Conservation (phyloP, 1,140 invertebrate species). For the Drosophila miranda region DNA sequence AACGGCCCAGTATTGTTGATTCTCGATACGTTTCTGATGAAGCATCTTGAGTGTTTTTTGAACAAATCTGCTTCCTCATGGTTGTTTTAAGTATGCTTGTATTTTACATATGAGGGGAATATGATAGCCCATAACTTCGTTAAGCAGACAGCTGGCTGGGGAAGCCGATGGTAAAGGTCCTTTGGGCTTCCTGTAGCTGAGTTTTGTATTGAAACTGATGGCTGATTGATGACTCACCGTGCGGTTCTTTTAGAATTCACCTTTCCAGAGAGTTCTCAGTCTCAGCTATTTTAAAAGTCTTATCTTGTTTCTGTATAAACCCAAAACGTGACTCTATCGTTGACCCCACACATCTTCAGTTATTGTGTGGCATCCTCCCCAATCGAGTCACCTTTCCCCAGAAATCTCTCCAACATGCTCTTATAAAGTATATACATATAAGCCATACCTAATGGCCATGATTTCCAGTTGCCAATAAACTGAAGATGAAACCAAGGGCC, state of each 20-base stretch:
- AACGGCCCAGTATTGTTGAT: conserved; percentile 67
- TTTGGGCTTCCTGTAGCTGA: conserved; percentile 34
- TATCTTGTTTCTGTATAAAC: conserved; percentile 45
- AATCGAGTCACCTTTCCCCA: conserved; percentile 21
- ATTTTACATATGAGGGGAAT: too few relatives aligned
- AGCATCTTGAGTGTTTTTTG: conserved; percentile 54
- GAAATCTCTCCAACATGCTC: conserved; percentile 19
- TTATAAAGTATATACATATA: conserved; percentile 38
- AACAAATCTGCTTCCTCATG: conserved; percentile 61
- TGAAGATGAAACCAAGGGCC: not conserved
- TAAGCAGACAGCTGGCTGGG: not conserved
- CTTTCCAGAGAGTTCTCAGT: conserved; percentile 29
- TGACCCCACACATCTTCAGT: conserved; percentile 29
- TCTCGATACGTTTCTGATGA: conserved; percentile 55
- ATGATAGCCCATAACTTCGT: too few relatives aligned
- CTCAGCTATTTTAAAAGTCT: conserved; percentile 39
- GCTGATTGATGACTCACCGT: conserved; percentile 40
- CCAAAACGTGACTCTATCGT: conserved; percentile 42
- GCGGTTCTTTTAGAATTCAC: not conserved
- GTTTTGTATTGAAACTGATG: conserved; percentile 14
- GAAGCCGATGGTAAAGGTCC: conserved; percentile 49
- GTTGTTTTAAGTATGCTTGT: conserved; percentile 48
- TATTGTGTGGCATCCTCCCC: conserved; percentile 15
- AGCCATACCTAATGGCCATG: conserved; percentile 16
- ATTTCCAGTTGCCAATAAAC: conserved; percentile 34